Conservation (phyloP, 2,113 vertebrate genomes). For the Crotalus horridus region DNA sequence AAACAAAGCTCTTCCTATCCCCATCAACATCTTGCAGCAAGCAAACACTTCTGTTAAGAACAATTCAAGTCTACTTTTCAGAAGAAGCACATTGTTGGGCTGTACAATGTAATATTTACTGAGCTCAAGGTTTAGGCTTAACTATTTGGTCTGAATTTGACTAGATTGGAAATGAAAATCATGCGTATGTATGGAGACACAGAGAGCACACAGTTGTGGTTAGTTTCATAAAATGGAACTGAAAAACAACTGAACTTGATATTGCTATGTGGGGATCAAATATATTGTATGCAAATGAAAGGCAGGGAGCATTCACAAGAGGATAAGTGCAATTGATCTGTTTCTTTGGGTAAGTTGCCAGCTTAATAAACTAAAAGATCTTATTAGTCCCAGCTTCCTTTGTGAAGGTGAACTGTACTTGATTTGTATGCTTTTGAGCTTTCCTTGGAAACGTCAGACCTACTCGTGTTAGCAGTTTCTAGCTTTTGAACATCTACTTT, state of each 20-base stretch:
- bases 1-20: not conserved
- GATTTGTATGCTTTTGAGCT: not conserved
- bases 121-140: not conserved
- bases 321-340: not conserved
- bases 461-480: not conserved
- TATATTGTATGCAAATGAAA: not conserved
- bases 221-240: not conserved
- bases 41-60: not conserved
- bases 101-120: not conserved
- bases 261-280: not conserved
- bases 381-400: not conserved
- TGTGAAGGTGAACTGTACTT: not conserved
- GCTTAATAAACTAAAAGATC: not conserved
- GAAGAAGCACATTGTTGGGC: not conserved
- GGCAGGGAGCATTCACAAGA: not conserved
- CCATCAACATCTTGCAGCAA: not conserved
- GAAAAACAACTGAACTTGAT: not conserved
- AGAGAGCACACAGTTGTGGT: not conserved
- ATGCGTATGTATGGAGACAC: not conserved
- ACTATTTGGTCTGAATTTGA: not conserved
- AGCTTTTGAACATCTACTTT: not conserved
- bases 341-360: not conserved
- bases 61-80: not conserved
- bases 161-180: not conserved
- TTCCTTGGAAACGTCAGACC: not conserved